A percentile compares a stretch with the other conserved stretches of the same genome.
phyloP scores from a whole-genome alignment of 2,113 vertebrate genomes.

The Thamnaconus septentrionalis region DNA sequence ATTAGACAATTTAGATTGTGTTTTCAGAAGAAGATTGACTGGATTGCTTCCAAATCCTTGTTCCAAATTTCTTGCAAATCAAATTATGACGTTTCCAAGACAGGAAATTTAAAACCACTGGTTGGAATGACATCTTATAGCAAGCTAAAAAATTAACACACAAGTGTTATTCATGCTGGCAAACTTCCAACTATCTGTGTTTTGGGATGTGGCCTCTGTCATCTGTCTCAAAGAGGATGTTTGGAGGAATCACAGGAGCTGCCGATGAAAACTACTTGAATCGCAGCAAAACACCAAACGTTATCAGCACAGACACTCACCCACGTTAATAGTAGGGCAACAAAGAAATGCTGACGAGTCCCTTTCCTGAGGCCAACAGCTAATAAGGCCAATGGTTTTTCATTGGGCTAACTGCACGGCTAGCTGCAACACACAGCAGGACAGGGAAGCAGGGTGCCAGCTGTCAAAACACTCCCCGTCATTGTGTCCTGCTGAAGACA shows the following conservation, averaged over 20 bases:
- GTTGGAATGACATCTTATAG: too few relatives aligned
- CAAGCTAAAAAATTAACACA: too few relatives aligned
- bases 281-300: constrained; percentile 6
- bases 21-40: too few relatives aligned
- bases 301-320: background rate
- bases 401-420: constrained; percentile 29
- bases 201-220: constrained; percentile 17
- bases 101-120: too few relatives aligned
- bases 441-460: constrained; percentile 60
- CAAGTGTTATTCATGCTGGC: background rate
- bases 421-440: constrained; percentile 36
- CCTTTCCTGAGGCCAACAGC: constrained; percentile 24
- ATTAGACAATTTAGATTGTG: too few relatives aligned
- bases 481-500: constrained; percentile 14
- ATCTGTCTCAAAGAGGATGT: constrained; percentile 23
- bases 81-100: too few relatives aligned
- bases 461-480: constrained; percentile 70
- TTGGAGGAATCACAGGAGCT: background rate
- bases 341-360: constrained; percentile 22
- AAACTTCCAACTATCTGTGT: background rate
- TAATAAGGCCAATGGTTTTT: constrained; percentile 37
- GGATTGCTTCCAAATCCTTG: too few relatives aligned
- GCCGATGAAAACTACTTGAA: background rate
- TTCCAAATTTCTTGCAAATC: too few relatives aligned
- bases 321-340: background rate